Percentiles rank a stretch among this genome's conserved stretches.
Evolutionary conservation across 2,797 vertebrate genomes (phyloP).

Genomic region (Rhinoraja longicauda): DNA sequence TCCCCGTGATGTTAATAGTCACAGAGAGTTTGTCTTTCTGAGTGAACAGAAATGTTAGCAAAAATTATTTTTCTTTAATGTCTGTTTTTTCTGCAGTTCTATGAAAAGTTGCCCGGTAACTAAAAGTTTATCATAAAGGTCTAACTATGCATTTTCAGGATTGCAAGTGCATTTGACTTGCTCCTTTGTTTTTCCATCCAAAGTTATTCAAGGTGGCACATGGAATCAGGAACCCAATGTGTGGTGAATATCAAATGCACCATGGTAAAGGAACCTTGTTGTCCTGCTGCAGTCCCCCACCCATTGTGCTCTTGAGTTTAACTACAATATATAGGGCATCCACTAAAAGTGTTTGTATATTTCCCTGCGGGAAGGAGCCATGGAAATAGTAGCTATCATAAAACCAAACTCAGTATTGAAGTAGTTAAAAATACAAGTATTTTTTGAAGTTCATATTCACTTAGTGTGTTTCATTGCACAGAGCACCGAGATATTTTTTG

Average conservation of each 20-base stretch:
- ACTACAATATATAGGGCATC: background rate
- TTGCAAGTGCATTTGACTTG: background rate
- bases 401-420: background rate
- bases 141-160: background rate
- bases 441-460: background rate
- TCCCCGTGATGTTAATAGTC: background rate
- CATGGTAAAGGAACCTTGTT: background rate
- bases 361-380: background rate
- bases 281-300: background rate
- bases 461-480: background rate
- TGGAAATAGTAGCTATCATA: background rate
- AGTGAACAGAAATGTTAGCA: background rate
- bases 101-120: background rate
- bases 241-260: background rate
- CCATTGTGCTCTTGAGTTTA: background rate
- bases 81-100: background rate
- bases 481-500: background rate
- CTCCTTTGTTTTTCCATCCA: background rate
- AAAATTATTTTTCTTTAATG: background rate
- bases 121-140: background rate
- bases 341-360: background rate
- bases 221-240: background rate
- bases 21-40: background rate
- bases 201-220: background rate
- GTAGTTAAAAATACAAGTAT: background rate